These are phyloP conservation scores for Sitobion miscanthi DNA, from an alignment of 1,140 invertebrate genomes.

Conservation along the genomic window DNA sequence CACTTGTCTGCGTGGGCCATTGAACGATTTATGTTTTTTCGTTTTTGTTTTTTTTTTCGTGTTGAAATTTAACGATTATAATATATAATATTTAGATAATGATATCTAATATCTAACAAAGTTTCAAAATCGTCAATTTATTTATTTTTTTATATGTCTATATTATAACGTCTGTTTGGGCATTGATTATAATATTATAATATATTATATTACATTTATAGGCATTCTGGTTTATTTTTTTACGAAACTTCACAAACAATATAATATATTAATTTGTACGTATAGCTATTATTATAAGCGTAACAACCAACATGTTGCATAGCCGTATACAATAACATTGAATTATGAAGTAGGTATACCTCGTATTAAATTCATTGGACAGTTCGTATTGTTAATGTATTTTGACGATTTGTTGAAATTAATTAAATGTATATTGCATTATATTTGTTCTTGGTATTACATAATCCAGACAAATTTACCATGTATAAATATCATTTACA, in stretches of 20 bases:
- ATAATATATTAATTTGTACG: neutral
- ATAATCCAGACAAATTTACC: neutral
- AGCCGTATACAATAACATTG: neutral
- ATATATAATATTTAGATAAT: neutral
- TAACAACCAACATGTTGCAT: neutral
- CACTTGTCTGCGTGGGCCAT: neutral
- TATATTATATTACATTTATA: neutral
- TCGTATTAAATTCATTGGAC: constrained; percentile 1
- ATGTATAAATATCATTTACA: neutral
- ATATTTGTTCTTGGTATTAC: neutral
- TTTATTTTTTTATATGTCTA: too few species aligned
- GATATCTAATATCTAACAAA: neutral
- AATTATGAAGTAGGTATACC: neutral
- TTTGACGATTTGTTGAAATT: constrained; percentile 2
- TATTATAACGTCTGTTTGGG: too few species aligned
- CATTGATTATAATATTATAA: too few species aligned
- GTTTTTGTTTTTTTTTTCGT: neutral
- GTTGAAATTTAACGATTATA: neutral
- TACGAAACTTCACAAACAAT: neutral
- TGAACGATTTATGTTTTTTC: neutral
- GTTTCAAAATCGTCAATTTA: neutral
- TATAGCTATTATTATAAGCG: too few species aligned
- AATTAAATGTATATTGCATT: constrained; percentile 4
- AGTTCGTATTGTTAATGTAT: neutral
- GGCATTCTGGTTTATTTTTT: neutral